Conservation (phyloP, 1,140 invertebrate genomes). For the Drosophila yakuba region DNA sequence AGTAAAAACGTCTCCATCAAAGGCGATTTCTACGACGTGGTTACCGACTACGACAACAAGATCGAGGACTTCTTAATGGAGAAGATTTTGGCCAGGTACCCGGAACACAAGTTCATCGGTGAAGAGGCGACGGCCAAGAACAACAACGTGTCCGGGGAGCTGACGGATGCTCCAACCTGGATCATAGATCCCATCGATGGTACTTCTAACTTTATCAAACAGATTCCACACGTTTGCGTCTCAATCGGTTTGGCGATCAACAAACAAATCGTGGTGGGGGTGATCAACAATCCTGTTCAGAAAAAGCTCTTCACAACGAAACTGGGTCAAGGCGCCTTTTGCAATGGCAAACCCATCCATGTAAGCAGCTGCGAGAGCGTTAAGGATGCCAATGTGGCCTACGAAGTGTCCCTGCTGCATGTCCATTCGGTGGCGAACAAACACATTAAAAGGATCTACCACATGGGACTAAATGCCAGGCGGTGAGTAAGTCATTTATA, state of each 20-base stretch:
- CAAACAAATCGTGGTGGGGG: conserved; percentile 88
- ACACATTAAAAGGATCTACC: conserved; percentile 81
- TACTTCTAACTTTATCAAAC: conserved; percentile 90
- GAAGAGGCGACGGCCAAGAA: conserved; percentile 90
- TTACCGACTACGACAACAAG: conserved; percentile 93
- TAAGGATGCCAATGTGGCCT: conserved; percentile 79
- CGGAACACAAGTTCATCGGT: conserved; percentile 93
- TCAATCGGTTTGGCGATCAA: conserved; percentile 89
- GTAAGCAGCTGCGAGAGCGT: conserved; percentile 70
- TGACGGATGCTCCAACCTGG: conserved; percentile 94
- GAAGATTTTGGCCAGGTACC: conserved; percentile 88
- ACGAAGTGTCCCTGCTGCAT: conserved; percentile 79
- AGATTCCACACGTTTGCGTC: conserved; percentile 88
- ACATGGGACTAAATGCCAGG: conserved; percentile 72
- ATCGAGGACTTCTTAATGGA: conserved; percentile 91
- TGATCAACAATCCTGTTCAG: conserved; percentile 92
- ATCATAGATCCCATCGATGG: conserved; percentile 93
- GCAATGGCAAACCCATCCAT: conserved; percentile 88
- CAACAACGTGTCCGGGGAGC: conserved; percentile 86
- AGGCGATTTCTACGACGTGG: conserved; percentile 89
- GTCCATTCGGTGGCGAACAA: conserved; percentile 72
- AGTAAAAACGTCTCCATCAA: conserved; percentile 86
- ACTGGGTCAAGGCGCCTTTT: conserved; percentile 89
- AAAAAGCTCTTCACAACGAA: conserved; percentile 90
- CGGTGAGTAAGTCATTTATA: conserved; percentile 48